Base-by-base conservation (phyloP, 1,140 invertebrate genomes). In the Anadara kagoshimensis region DNA sequence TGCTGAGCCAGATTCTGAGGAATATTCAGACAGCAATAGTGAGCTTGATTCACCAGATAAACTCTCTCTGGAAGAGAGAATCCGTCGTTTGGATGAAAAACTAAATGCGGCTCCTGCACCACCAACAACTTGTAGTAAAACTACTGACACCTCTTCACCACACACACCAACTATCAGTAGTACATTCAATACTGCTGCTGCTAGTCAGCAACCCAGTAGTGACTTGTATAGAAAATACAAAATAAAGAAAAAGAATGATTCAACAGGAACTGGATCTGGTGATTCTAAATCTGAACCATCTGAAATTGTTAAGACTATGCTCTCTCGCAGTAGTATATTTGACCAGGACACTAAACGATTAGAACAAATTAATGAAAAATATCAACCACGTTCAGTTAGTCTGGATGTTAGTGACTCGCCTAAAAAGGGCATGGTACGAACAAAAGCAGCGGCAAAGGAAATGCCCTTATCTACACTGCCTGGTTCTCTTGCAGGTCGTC, bases 271-370 rank as follows among this genome's bases (percentile, higher is more conserved):
- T 5, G 69, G 85, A 12, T 69, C 66, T 29, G 54, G 49, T 54
- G 89, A 97, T 85, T 96, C 96, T 18, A 64, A 64, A 41, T 29
- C 62, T 12, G 29, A 36, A 36, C 51, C 62, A 1, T 98, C 96
- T 1, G 97, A 98, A 78, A 97, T 98, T 73, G 94, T 97, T 5
- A 96, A 96, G 83, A 95, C 95, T 16, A 92, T 99, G 59, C 90
- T 98, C 73, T 95, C 96, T 10, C 97, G 96, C 85, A 93, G 94
- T 68, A 97, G 95, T 63, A 96, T 98, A 14, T 98, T 98, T 87
- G 97, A 99, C 86, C 97, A 98, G 87, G 97, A 99, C 86, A 94
- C 94, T 16, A 96, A 98, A 86, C 91, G 97, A 12, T 90, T 99
- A 22, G 96, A 98, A 88, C 96, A 96, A 81, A 89, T 95, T 78